These are phyloP conservation scores for Phrynocephalus versicolor DNA, from an alignment of 2,113 vertebrate species.

Conservation along the genomic window DNA sequence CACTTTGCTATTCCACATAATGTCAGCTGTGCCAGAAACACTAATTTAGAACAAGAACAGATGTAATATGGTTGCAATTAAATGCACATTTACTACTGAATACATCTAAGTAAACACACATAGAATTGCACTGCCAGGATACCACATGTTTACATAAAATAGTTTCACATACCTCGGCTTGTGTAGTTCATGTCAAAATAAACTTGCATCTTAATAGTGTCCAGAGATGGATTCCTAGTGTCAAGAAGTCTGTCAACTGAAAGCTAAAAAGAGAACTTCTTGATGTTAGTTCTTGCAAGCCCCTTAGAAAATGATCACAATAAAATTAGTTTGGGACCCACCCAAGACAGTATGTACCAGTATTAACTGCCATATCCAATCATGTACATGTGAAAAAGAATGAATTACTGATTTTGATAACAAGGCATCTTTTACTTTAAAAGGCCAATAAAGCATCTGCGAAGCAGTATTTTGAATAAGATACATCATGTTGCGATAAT, in stretches of 20 bases:
- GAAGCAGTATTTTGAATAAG: neutral
- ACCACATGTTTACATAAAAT: neutral
- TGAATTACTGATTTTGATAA: neutral
- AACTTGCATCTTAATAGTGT: conserved; percentile 97
- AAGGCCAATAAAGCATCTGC: conserved; percentile 21
- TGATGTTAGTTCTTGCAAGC: conserved; percentile 38
- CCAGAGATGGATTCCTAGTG: conserved; percentile 81
- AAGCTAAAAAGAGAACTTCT: conserved; percentile 76
- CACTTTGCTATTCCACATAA: conserved; percentile 9
- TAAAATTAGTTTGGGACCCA: neutral
- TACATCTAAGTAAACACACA: neutral
- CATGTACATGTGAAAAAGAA: neutral
- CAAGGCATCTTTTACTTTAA: neutral
- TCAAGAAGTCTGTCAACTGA: conserved; percentile 85
- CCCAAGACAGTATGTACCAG: no score
- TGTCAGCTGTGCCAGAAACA: neutral
- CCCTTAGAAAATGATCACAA: neutral
- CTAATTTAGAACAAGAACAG: neutral
- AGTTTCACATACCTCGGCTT: conserved; percentile 74
- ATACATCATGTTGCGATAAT: neutral
- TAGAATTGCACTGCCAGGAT: neutral
- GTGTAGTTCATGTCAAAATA: conserved; percentile 91
- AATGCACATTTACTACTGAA: neutral
- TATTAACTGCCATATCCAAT: neutral
- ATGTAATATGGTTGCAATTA: neutral